These are phyloP conservation scores for Scatophagus argus DNA, from an alignment of 2,113 vertebrate genomes.

Conservation along the genomic window DNA sequence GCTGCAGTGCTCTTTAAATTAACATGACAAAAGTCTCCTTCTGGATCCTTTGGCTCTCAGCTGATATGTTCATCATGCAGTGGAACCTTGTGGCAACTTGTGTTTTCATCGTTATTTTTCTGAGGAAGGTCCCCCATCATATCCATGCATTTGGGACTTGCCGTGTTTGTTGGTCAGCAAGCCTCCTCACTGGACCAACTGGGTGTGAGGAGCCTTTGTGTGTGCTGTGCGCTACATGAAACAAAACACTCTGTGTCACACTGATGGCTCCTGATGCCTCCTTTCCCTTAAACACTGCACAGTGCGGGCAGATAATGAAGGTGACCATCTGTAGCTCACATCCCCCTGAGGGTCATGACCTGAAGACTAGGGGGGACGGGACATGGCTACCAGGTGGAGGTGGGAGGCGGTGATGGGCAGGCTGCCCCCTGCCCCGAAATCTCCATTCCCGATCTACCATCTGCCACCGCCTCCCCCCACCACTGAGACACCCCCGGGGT, in stretches of 20 bases:
- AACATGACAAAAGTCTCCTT: neutral
- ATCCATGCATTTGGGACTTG: neutral
- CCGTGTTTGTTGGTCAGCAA: neutral
- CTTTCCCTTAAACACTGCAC: slow-evolving; percentile 26
- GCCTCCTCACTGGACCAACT: neutral
- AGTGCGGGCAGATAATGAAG: slow-evolving; percentile 59
- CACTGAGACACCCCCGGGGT: slow-evolving; percentile 49
- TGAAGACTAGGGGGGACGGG: slow-evolving; percentile 63
- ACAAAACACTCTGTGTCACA: slow-evolving; percentile 2
- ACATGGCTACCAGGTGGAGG: slow-evolving; percentile 82
- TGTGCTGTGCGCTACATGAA: slow-evolving; percentile 23
- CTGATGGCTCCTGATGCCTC: neutral
- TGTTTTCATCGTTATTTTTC: neutral
- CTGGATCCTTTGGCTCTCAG: slow-evolving; percentile 11
- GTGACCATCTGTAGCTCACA: slow-evolving; percentile 75
- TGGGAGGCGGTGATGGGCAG: slow-evolving; percentile 72
- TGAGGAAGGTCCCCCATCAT: neutral
- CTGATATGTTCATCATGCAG: slow-evolving; percentile 12
- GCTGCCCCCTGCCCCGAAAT: slow-evolving; percentile 69
- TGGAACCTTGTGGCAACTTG: neutral
- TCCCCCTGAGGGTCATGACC: slow-evolving; percentile 70
- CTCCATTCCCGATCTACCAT: slow-evolving; percentile 81
- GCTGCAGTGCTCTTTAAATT: slow-evolving; percentile 60
- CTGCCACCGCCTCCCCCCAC: slow-evolving; percentile 70
- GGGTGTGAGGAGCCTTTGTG: slow-evolving; percentile 4